Base-by-base conservation (phyloP, 2,113 vertebrate genomes). In the Cairina moschata region DNA sequence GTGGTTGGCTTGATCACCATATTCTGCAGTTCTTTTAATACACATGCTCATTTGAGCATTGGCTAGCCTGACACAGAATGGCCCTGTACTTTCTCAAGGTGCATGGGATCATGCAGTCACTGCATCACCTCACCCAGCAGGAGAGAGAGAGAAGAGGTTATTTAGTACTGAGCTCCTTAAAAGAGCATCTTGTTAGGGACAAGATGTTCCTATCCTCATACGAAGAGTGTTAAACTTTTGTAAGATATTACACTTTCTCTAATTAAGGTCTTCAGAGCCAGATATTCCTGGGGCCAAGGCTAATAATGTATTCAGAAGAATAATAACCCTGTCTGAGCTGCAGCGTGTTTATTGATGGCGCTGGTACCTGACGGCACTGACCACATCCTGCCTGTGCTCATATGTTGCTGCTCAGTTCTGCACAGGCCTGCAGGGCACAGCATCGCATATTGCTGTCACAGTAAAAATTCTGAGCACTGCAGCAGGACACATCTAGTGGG, bases 361-460 rank as follows among this genome's bases (percentile, higher is more conserved):
- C 95, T 38, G 85, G 96, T 88, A 87, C 90, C 98, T 97, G 98
- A 97, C 96, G 96, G 97, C 95, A 92, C 97, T 98, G 97, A 93
- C 98, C 98, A 97, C 92, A 88, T 91, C 91, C 93, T 96, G 96
- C 71, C 72, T 52, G 50, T 95, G 26, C 31, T 22, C 62, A 73
- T 21, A 63, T 54, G 55, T 52, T 95, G 85, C 94, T 85, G 93
- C 97, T 96, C 88, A 84, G 73, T 65, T 94, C 91, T 59, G 79
- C 77, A 13, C 22, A 93, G 97, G 97, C 97, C 98, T 98, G 97
- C 97, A 52, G 98, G 93, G 98, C 97, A 96, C 94, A 91, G 97
- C 97, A 95, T 97, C 97, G 97, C 97, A 97, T 97, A 94, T 95
- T 97, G 97, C 97, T 98, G 97, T 97, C 98, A 97, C 95, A 3